phyloP scores from a whole-genome alignment of 2,888 invertebrate species.

The Acanthacorydalis orientalis region DNA sequence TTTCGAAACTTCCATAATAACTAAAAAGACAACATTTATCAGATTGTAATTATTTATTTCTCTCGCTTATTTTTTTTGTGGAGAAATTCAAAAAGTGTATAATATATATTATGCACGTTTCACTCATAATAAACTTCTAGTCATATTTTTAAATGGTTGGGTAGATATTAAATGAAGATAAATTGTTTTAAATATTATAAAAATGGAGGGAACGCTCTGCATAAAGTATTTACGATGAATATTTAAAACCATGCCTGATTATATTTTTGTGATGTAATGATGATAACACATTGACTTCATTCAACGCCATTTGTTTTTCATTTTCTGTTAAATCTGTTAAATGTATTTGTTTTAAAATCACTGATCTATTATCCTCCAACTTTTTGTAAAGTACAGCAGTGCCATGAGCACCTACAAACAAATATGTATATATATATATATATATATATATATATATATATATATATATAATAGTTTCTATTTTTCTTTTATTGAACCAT shows the following conservation, averaged over 20 bases:
- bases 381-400: constrained; percentile 49
- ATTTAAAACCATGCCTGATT: constrained; percentile 29
- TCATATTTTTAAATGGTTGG: too few species aligned
- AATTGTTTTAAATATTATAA: too few species aligned
- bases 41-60: background rate
- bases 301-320: constrained; percentile 48
- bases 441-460: too few species aligned
- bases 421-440: background rate
- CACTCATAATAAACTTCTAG: too few species aligned
- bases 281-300: constrained; percentile 52
- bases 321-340: constrained; percentile 45
- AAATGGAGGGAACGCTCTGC: too few species aligned
- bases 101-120: too few species aligned
- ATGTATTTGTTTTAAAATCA: constrained; percentile 61
- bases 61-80: background rate
- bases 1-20: constrained; percentile 57
- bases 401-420: constrained; percentile 42
- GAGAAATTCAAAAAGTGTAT: background rate
- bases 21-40: constrained; percentile 18
- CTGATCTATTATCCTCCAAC: constrained; percentile 40
- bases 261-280: constrained; percentile 58
- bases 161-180: too few species aligned
- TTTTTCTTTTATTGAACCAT: too few species aligned
- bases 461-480: too few species aligned
- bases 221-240: background rate